phyloP scores from a whole-genome alignment of 1,140 invertebrate genomes.

The Rhynchophorus ferrugineus region DNA sequence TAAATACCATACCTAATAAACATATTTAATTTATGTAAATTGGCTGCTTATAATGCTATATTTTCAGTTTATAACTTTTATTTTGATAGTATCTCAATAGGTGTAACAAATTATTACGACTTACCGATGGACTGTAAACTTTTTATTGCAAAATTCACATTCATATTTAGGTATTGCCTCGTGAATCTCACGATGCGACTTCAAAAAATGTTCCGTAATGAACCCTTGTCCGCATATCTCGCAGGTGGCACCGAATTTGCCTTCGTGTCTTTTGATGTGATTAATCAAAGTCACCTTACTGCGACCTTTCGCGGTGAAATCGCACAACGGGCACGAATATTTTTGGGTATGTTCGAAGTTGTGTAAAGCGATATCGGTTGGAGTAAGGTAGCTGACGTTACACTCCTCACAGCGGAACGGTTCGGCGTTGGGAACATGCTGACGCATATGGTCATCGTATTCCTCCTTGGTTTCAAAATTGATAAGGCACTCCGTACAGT shows the following conservation, averaged over 20 bases:
- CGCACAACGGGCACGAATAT: slow-evolving; percentile 19
- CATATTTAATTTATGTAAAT: too few species aligned
- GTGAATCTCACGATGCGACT: slow-evolving; percentile 39
- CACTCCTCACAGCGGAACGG: slow-evolving; percentile 17
- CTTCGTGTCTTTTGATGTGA: slow-evolving; percentile 45
- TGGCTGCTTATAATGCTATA: too few species aligned
- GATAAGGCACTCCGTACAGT: slow-evolving; percentile 45
- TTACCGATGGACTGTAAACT: slow-evolving; percentile 38
- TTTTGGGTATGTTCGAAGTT: slow-evolving; percentile 12
- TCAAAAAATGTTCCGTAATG: slow-evolving; percentile 38
- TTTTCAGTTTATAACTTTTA: too few species aligned
- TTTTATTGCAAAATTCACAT: slow-evolving; percentile 44
- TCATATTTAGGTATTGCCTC: slow-evolving; percentile 28
- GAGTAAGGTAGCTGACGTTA: slow-evolving; percentile 11
- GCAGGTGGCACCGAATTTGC: slow-evolving; percentile 43
- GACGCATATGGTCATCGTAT: slow-evolving; percentile 42
- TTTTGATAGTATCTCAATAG: too few species aligned
- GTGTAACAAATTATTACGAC: too few species aligned
- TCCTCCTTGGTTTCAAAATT: slow-evolving; percentile 44
- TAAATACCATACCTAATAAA: too few species aligned
- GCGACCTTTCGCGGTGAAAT: slow-evolving; percentile 11
- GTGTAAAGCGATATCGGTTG: slow-evolving; percentile 18
- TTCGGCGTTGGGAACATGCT: slow-evolving; percentile 11
- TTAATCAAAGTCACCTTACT: slow-evolving; percentile 16
- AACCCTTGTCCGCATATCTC: slow-evolving; percentile 44